Evolutionary conservation across 2,113 vertebrate species (phyloP), one percentile per base, ranked within the genome.

Genomic region (Festucalex cinctus): DNA sequence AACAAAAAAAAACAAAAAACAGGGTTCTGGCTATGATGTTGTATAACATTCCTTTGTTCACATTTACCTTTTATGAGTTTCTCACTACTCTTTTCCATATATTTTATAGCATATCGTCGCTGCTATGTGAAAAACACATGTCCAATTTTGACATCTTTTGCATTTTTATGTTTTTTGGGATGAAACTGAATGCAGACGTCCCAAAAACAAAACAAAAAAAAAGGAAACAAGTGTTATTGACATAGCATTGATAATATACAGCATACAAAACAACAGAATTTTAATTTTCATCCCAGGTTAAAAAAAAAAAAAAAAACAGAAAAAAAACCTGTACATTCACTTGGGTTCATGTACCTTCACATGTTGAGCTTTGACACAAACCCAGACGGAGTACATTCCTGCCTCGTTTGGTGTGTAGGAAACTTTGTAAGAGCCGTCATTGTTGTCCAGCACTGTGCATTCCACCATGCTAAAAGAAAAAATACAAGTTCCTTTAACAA

Each of bases 361-460:
- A 0, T 98, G 95, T 54, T 94, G 93, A 6, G 93, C 93, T 86
- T 86, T 94, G 71, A 97, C 81, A 77, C 76, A 93, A 69, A 97
- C 70, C 75, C 93, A 91, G 81, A 95, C 85, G 0, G 90, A 90
- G 28, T 95, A 94, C 8, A 78, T 1, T 22, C 96, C 96, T 0
- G 90, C 72, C 44, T 94, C 92, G 37, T 81, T 79, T 0, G 95
- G 93, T 1, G 78, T 92, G 74, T 93, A 98, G 12, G 92, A 94
- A n/a, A 97, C 75, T 0, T 14, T 51, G 79, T 95, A 98, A 0
- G 94, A 93, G 0, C 95, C 96, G 7, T 98, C 92, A 16, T 77
- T 75, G 53, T 95, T 94, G 82, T 97, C 95, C 9, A 86, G 83
- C 57, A 96, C 88, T 0, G 75, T 68, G 0, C 93, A 66, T 80